These are phyloP conservation scores for Drosophila picticornis DNA, from an alignment of 2,888 invertebrate genomes.

Conservation along the genomic window DNA sequence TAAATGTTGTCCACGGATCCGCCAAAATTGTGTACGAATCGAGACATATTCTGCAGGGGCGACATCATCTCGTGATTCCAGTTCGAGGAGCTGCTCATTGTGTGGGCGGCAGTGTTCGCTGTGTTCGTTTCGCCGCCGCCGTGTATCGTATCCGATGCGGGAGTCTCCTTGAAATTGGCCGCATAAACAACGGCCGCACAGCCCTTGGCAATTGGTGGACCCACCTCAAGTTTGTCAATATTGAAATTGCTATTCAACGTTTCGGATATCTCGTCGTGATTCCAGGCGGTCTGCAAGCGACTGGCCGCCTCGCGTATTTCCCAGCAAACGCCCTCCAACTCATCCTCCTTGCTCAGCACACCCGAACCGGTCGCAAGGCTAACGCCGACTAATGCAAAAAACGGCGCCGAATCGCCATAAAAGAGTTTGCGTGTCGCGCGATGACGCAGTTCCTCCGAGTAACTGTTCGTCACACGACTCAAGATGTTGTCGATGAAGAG, in stretches of 20 bases:
- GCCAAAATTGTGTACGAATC: conserved; percentile 85
- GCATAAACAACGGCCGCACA: conserved; percentile 93
- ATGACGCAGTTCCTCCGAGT: conserved; percentile 88
- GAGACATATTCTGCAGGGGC: conserved; percentile 84
- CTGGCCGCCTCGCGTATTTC: conserved; percentile 88
- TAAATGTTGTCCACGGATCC: conserved; percentile 84
- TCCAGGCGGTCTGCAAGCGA: conserved; percentile 83
- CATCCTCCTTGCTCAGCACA: conserved; percentile 91
- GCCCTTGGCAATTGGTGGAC: conserved; percentile 91
- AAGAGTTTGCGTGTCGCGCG: conserved; percentile 88
- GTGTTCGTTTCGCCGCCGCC: neutral
- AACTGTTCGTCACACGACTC: conserved; percentile 89
- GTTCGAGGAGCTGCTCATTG: conserved; percentile 8
- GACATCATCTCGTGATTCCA: conserved; percentile 81
- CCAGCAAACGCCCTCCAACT: conserved; percentile 91
- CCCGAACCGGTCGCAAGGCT: conserved; percentile 91
- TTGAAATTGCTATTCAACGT: conserved; percentile 85
- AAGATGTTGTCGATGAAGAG: conserved; percentile 90
- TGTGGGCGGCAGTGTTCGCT: neutral
- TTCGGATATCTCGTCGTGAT: conserved; percentile 80
- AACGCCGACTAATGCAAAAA: conserved; percentile 90
- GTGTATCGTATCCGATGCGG: neutral
- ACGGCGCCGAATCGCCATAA: conserved; percentile 90
- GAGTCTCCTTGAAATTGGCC: conserved; percentile 86
- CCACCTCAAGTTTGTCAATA: conserved; percentile 88